phyloP scores from a whole-genome alignment of 2,113 vertebrate genomes.

The Empidonax alnorum region DNA sequence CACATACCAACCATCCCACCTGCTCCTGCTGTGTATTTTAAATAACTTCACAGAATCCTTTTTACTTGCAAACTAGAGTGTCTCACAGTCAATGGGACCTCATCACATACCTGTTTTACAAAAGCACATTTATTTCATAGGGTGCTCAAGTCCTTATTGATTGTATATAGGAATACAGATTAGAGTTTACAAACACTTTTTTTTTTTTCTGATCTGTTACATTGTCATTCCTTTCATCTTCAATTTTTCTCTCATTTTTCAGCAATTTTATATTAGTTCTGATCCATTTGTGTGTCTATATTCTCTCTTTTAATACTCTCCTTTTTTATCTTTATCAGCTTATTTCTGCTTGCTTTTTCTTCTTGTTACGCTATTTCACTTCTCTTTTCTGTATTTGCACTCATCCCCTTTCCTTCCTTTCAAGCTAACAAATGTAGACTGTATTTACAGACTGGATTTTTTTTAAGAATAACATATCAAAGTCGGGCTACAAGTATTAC shows the following conservation, averaged over 20 bases:
- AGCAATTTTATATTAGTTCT: not conserved
- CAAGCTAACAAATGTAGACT: slow-evolving; percentile 25
- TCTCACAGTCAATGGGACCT: not conserved
- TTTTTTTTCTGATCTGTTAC: not conserved
- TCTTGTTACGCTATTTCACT: not conserved
- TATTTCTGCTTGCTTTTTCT: not conserved
- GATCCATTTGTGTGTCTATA: not conserved
- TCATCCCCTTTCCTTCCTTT: not conserved
- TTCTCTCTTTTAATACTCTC: not conserved
- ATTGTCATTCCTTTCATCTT: not conserved
- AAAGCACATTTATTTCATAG: not conserved
- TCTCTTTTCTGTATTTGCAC: not conserved
- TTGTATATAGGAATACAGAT: not conserved
- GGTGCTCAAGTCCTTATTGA: not conserved
- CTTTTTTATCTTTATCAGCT: not conserved
- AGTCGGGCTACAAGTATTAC: slow-evolving; percentile 58
- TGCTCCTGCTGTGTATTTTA: not conserved
- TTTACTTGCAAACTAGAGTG: not conserved
- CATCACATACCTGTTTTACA: not conserved
- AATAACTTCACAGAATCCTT: not conserved
- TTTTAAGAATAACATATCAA: slow-evolving; percentile 58
- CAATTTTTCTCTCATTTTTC: not conserved
- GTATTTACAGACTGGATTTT: slow-evolving; percentile 49
- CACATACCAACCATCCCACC: not conserved
- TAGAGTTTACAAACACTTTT: not conserved